phyloP scores from a whole-genome alignment of 1,140 invertebrate species.

The Drosophila gunungcola region DNA sequence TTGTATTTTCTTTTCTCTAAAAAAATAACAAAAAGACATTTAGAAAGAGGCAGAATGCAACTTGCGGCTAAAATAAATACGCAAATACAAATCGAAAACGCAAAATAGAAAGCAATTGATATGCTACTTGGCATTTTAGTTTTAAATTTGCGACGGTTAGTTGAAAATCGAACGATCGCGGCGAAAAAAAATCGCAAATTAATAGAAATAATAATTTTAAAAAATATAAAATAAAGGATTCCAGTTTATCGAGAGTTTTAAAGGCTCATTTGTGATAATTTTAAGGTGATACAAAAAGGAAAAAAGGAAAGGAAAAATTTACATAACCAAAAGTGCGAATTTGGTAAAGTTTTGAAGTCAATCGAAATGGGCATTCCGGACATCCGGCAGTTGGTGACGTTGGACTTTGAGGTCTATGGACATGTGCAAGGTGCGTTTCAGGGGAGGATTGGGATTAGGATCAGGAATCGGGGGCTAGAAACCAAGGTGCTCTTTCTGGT shows the following conservation, averaged over 20 bases:
- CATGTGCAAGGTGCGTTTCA: constrained; percentile 91
- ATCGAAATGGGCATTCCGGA: constrained; percentile 87
- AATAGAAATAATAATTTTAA: constrained; percentile 1
- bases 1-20: constrained; percentile 45
- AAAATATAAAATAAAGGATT: constrained; percentile 2
- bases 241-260: neutral
- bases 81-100: constrained; percentile 76
- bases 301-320: constrained; percentile 5
- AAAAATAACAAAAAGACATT: constrained; percentile 36
- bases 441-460: neutral
- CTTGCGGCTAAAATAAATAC: constrained; percentile 72
- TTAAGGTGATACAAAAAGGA: constrained; percentile 3
- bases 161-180: constrained; percentile 59
- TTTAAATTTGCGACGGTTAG: constrained; percentile 70
- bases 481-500: neutral
- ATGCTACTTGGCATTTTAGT: constrained; percentile 77
- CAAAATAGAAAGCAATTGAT: constrained; percentile 83
- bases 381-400: constrained; percentile 88
- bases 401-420: constrained; percentile 95
- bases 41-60: constrained; percentile 39
- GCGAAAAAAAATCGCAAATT: constrained; percentile 7
- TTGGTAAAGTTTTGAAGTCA: constrained; percentile 19
- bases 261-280: neutral
- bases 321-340: constrained; percentile 25
- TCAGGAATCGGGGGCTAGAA: neutral